phyloP scores from a whole-genome alignment of 2,888 invertebrate species.

The Phyto melanocephala region DNA sequence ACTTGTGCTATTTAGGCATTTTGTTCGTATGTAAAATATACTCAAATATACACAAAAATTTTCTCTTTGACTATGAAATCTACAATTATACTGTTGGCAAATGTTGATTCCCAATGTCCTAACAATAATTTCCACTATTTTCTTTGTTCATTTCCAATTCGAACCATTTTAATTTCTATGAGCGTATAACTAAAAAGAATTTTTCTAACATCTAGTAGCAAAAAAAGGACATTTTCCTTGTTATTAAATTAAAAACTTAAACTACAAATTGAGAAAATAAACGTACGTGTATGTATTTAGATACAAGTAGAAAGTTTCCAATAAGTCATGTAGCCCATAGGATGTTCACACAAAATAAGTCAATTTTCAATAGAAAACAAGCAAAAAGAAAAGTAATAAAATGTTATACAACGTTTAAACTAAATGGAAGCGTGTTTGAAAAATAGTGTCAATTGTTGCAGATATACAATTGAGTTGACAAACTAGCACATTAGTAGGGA shows the following conservation, averaged over 20 bases:
- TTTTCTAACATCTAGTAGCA: not conserved
- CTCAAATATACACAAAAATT: too few relatives aligned
- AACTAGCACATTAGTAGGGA: not conserved
- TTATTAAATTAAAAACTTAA: slow-evolving; percentile 10
- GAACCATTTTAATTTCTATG: not conserved
- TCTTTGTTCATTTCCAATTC: not conserved
- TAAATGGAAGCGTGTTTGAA: slow-evolving; percentile 43
- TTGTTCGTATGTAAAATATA: too few relatives aligned
- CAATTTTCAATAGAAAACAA: slow-evolving; percentile 38
- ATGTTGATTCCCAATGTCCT: too few relatives aligned
- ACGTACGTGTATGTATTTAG: not conserved
- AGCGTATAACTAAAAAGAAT: not conserved
- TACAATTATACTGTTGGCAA: too few relatives aligned
- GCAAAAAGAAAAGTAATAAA: not conserved
- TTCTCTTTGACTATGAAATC: too few relatives aligned
- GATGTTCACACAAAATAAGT: slow-evolving; percentile 35
- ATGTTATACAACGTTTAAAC: not conserved
- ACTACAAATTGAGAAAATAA: slow-evolving; percentile 4
- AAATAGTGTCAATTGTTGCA: slow-evolving; percentile 39
- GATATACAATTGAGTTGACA: not conserved
- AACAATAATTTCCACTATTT: too few relatives aligned
- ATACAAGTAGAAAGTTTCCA: slow-evolving; percentile 14
- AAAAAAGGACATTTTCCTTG: slow-evolving; percentile 16
- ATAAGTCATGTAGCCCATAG: slow-evolving; percentile 33
- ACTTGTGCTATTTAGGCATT: too few relatives aligned